A percentile compares a stretch with the other conserved stretches of the same genome.
Evolutionary conservation across 1,140 invertebrate species (phyloP).

Genomic region (Rhagoletis zephyria): DNA sequence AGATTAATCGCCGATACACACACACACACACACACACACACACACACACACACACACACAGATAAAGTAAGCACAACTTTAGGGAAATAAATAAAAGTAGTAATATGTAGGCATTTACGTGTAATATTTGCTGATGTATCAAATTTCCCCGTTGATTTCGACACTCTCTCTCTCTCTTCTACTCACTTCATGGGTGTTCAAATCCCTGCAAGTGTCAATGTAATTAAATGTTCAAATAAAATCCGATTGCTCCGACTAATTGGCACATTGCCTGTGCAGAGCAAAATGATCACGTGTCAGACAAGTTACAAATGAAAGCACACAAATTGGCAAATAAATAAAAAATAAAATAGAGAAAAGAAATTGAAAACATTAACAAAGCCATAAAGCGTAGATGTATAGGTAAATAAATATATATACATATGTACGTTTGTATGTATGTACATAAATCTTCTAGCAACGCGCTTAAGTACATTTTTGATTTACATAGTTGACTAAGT

Average conservation of each 20-base stretch:
- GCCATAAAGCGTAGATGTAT: background rate
- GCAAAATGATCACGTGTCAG: slow-evolving; percentile 16
- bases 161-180: background rate
- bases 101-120: no score
- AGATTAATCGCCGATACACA: background rate
- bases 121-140: no score
- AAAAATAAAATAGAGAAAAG: background rate
- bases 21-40: no score
- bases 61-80: background rate
- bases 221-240: slow-evolving; percentile 43
- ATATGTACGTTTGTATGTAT: no score
- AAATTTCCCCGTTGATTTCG: no score
- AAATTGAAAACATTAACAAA: background rate
- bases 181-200: background rate
- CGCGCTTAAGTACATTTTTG: background rate
- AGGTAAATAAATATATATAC: no score
- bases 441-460: no score
- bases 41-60: background rate
- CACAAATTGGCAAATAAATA: background rate
- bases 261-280: background rate
- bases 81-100: background rate
- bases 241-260: slow-evolving; percentile 2
- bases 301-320: slow-evolving; percentile 14
- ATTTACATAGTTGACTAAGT: background rate
- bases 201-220: slow-evolving; percentile 18